phyloP scores from a whole-genome alignment of 2,888 invertebrate genomes.

The Noctua comes region DNA sequence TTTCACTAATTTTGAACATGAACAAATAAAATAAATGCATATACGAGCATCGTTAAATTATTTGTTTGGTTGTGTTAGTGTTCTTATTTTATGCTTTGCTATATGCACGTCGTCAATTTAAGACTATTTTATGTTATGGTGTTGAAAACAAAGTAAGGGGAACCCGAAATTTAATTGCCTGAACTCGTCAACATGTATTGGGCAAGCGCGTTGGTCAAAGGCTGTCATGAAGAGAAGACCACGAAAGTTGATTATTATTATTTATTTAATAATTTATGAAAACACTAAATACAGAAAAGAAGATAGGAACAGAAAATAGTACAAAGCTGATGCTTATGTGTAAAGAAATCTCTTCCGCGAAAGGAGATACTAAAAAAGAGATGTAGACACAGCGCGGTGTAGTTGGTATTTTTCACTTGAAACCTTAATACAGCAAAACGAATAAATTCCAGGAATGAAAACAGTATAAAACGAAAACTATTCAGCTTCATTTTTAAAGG shows the following conservation, averaged over 20 bases:
- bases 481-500: background rate
- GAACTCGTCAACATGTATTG: background rate
- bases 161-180: background rate
- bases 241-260: background rate
- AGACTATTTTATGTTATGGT: background rate
- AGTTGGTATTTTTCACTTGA: background rate
- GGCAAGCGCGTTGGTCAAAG: background rate
- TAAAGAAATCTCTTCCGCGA: too few relatives aligned
- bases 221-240: background rate
- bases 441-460: background rate
- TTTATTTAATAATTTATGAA: too few relatives aligned
- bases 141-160: background rate
- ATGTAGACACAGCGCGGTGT: too few relatives aligned
- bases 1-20: slow-evolving; percentile 47
- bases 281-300: too few relatives aligned
- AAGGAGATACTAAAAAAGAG: too few relatives aligned
- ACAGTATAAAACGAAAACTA: background rate
- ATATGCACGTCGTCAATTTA: background rate
- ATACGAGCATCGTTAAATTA: slow-evolving; percentile 36
- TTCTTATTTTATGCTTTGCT: slow-evolving; percentile 21
- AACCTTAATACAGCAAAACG: background rate
- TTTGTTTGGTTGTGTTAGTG: slow-evolving; percentile 28
- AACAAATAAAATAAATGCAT: slow-evolving; percentile 45
- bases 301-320: too few relatives aligned
- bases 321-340: too few relatives aligned